Evolutionary conservation across 2,113 vertebrate species (phyloP), one percentile per base, ranked within the genome.

Genomic region (Candoia aspera): DNA sequence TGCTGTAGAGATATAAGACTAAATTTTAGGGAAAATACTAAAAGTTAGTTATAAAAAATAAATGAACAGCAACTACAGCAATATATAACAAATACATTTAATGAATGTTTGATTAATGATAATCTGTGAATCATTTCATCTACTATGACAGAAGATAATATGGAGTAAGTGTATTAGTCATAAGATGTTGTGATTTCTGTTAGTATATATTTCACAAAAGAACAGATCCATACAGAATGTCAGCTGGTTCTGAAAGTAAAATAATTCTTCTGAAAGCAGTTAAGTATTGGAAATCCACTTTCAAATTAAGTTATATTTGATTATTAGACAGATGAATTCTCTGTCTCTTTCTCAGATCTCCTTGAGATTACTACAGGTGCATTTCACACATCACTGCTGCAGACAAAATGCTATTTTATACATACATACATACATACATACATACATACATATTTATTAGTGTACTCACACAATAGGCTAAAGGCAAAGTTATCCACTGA

Each of bases 1-100:
- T 26, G 54, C 46, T 87, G 12, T 83, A 90, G 60, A 84, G 73
- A 62, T 11, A 33, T 58, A 92, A 93, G 8, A 90, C 0, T n/a
- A 92, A 2, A 46, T 2, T 93, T 88, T 90, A 87, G 88, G 10
- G 59, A 64, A 4, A 86, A 84, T n/a, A 85, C 33, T 62, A 62
- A 62, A 62, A 26, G 9, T 62, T 62, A 62, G 23, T 62, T 62
- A 13, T 12, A 0, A 91, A 91, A 64, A 33, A 59, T 4, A 1
- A 15, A 68, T 0, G 6, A 90, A 4, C 11, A 60, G 33, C 0
- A 68, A 26, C 26, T 23, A 29, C 29, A 6, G 33, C 60, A 24
- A 85, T 11, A 33, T 55, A 42, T 55, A 62, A 2, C 10, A 93
- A 91, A 85, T 0, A 73, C 84, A 0, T 11, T 21, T 15, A 29